A percentile compares a stretch with the other conserved stretches of the same genome.
Conservation (phyloP, 2,113 vertebrate species). For the Lagopus muta region DNA sequence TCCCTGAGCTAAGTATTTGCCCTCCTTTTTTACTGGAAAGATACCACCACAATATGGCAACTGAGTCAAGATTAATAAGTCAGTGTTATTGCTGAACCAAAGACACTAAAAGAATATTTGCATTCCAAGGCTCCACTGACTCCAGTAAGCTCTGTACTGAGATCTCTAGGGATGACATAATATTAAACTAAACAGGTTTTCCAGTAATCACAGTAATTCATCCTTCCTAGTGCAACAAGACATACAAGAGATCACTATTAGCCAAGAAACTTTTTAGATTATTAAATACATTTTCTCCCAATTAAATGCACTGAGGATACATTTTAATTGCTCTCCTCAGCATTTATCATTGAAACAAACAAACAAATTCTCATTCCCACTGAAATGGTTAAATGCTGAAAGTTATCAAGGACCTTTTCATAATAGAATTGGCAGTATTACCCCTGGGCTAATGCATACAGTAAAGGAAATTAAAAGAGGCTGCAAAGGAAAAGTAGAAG, state of each 20-base stretch:
- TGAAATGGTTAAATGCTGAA: not conserved
- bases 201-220: constrained; percentile 30
- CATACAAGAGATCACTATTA: not conserved
- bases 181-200: constrained; percentile 46
- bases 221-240: not conserved
- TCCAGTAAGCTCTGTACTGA: not conserved
- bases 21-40: constrained; percentile 44
- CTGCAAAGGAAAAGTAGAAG: constrained; percentile 54
- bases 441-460: not conserved
- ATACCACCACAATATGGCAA: constrained; percentile 18
- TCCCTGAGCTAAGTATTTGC: not conserved
- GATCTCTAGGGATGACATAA: not conserved
- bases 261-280: not conserved
- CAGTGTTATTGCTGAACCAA: constrained; percentile 43
- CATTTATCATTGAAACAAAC: not conserved
- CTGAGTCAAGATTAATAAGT: constrained; percentile 13
- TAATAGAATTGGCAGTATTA: constrained; percentile 3
- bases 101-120: constrained; percentile 49
- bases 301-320: not conserved
- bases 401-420: not conserved
- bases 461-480: constrained; percentile 50
- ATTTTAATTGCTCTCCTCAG: not conserved
- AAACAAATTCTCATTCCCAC: not conserved
- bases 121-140: not conserved
- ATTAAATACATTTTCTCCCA: not conserved